Evolutionary conservation across 2,113 vertebrate species (phyloP).

Genomic region (Phrynosoma blainvillii): DNA sequence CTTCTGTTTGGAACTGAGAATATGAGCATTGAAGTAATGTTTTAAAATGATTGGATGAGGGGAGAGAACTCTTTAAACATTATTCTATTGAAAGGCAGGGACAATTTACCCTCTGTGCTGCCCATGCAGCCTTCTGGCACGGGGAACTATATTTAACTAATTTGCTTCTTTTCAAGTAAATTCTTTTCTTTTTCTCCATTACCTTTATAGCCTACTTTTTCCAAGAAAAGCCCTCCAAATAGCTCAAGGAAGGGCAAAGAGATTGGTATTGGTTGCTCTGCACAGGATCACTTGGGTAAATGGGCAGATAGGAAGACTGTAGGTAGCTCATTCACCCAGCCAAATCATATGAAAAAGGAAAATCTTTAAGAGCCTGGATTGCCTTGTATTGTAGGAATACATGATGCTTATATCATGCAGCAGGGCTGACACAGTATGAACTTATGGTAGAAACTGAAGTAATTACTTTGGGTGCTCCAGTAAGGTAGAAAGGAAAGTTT

Average conservation of each 20-base stretch:
- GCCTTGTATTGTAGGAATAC: background rate
- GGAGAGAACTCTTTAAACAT: conserved; percentile 18
- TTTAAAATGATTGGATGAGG: conserved; percentile 22
- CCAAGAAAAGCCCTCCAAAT: background rate
- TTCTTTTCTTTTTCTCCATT: background rate
- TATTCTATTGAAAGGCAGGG: background rate
- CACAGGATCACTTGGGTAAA: background rate
- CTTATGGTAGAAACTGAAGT: too few relatives aligned
- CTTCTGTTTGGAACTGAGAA: background rate
- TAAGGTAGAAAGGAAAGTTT: too few relatives aligned
- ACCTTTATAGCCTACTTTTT: background rate
- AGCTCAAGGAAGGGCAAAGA: background rate
- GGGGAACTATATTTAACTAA: background rate
- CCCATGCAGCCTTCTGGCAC: background rate
- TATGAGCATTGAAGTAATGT: background rate
- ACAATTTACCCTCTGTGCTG: background rate
- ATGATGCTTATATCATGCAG: too few relatives aligned
- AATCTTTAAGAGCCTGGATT: background rate
- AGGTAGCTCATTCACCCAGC: background rate
- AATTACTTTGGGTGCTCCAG: too few relatives aligned
- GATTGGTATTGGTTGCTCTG: background rate
- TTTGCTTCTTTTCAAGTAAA: background rate
- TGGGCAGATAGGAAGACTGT: background rate
- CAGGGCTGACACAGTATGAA: too few relatives aligned
- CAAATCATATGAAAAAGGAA: background rate